Evolutionary conservation across 2,888 invertebrate species (phyloP).

Genomic region (Epicampocera succincta): DNA sequence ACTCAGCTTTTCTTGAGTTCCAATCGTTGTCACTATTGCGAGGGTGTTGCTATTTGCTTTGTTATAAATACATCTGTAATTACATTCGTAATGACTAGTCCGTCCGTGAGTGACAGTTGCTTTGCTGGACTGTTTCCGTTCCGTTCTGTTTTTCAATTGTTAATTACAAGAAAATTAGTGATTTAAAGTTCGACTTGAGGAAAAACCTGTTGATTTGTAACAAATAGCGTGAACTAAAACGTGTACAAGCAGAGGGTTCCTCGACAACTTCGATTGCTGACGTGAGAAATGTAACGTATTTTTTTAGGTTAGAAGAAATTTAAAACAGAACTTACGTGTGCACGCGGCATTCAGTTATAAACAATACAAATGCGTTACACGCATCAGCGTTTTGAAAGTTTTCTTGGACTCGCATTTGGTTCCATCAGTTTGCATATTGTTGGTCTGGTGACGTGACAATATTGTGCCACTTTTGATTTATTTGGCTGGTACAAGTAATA

Average conservation of each 20-base stretch:
- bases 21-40: constrained; percentile 1
- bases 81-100: constrained; percentile 12
- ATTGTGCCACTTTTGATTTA: too few species aligned
- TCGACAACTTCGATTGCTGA: not conserved
- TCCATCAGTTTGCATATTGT: too few species aligned
- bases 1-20: too few species aligned
- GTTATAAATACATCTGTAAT: constrained; percentile 31
- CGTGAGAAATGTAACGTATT: constrained; percentile 33
- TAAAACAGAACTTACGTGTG: too few species aligned
- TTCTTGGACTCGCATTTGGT: too few species aligned
- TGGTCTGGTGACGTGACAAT: too few species aligned
- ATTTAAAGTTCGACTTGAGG: constrained; percentile 23
- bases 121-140: not conserved
- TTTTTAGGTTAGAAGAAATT: too few species aligned
- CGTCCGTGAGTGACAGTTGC: not conserved
- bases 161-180: constrained; percentile 54
- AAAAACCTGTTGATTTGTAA: constrained; percentile 7
- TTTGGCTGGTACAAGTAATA: too few species aligned
- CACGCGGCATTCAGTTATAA: too few species aligned
- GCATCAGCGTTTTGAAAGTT: too few species aligned
- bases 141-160: constrained; percentile 22
- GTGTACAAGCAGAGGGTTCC: not conserved
- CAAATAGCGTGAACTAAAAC: too few species aligned
- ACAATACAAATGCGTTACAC: too few species aligned
- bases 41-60: not conserved